Percentiles rank a stretch among this genome's conserved stretches.
These are phyloP conservation scores for Scylla paramamosain DNA, from an alignment of 1,140 invertebrate species.

Conservation along the genomic window DNA sequence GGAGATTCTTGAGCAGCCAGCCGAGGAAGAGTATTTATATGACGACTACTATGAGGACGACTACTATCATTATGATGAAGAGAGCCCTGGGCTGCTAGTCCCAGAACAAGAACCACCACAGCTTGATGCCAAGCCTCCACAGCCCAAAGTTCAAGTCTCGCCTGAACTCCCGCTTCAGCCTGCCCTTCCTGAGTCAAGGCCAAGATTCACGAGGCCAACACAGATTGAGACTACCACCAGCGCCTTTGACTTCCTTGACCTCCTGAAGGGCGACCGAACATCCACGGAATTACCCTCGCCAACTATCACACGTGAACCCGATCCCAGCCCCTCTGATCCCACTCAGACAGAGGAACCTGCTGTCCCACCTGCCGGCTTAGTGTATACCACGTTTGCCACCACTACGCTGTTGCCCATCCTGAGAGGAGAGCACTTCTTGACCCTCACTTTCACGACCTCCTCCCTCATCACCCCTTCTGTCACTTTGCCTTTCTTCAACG, in stretches of 20 bases:
- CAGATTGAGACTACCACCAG: constrained; percentile 46
- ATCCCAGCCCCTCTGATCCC: background rate
- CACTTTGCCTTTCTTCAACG: constrained; percentile 77
- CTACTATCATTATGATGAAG: constrained; percentile 58
- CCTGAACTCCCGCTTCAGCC: background rate
- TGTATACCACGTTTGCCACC: constrained; percentile 78
- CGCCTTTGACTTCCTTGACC: constrained; percentile 64
- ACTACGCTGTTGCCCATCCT: constrained; percentile 78
- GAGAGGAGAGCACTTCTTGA: constrained; percentile 78
- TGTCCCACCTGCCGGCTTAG: constrained; percentile 63
- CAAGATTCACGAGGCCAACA: constrained; percentile 59
- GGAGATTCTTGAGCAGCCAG: constrained; percentile 22
- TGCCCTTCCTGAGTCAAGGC: background rate
- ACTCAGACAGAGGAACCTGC: background rate
- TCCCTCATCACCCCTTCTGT: constrained; percentile 78
- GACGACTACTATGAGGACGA: constrained; percentile 61
- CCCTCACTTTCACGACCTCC: constrained; percentile 78
- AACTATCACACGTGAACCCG: background rate
- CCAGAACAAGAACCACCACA: background rate
- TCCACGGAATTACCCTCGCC: constrained; percentile 55
- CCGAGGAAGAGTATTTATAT: constrained; percentile 36
- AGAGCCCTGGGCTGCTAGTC: background rate
- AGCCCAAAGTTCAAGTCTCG: background rate
- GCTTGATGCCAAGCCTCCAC: background rate
- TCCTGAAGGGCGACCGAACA: constrained; percentile 60